Evolutionary conservation across 2,888 invertebrate genomes (phyloP).

Genomic region (Diarsia brunnea): DNA sequence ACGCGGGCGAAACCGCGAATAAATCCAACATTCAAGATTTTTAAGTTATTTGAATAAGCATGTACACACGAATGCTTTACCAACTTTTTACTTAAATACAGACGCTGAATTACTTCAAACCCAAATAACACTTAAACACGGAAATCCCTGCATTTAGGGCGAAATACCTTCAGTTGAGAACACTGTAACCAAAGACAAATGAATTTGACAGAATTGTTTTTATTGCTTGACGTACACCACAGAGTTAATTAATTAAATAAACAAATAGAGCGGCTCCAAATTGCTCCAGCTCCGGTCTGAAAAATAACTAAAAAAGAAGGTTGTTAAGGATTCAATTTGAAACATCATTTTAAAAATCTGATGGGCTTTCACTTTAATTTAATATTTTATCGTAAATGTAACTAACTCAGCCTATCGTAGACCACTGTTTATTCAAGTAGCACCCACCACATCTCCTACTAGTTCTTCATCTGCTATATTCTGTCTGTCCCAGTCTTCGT

Average conservation of each 20-base stretch:
- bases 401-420: no score
- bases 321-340: not conserved
- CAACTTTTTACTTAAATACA: not conserved
- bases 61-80: not conserved
- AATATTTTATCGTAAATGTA: not conserved
- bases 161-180: not conserved
- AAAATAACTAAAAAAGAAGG: no score
- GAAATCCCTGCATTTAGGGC: not conserved
- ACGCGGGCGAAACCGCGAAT: no score
- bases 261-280: not conserved
- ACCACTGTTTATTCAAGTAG: no score
- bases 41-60: not conserved
- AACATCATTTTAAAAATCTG: not conserved
- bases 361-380: not conserved
- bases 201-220: slow-evolving; percentile 17
- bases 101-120: not conserved
- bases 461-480: not conserved
- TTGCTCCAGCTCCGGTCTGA: no score
- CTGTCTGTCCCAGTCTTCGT: not conserved
- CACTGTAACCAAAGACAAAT: slow-evolving; percentile 9
- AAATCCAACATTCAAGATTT: not conserved
- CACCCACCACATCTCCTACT: not conserved
- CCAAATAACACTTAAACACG: not conserved
- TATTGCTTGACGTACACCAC: not conserved
- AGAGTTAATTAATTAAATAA: no score